Evolutionary conservation across 2,113 vertebrate genomes (phyloP).

Genomic region (Stercorarius parasiticus): DNA sequence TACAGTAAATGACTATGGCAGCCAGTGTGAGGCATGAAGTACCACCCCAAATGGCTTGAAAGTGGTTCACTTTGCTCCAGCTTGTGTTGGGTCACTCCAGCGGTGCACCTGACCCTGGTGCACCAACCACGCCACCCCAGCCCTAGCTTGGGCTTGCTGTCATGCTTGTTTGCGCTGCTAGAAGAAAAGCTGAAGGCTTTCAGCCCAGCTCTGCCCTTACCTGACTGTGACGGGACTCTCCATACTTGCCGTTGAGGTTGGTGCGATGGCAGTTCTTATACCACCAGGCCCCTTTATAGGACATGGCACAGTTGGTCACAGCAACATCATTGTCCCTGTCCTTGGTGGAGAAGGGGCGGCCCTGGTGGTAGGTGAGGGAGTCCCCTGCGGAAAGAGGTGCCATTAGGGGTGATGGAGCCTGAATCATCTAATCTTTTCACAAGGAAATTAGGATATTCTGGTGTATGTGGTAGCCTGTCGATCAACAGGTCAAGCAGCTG

Average conservation of each 20-base stretch:
- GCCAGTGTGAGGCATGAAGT: background rate
- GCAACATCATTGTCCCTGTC: conserved; percentile 97
- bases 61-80: background rate
- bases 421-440: background rate
- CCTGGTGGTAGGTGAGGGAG: conserved; percentile 96
- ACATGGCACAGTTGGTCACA: conserved; percentile 96
- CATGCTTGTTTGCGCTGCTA: accelerated
- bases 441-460: background rate
- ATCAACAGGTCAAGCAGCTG: background rate
- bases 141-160: background rate
- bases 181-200: background rate
- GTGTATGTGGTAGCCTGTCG: background rate
- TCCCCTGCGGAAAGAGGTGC: conserved; percentile 80
- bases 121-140: accelerated
- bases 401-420: background rate
- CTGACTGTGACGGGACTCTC: conserved; percentile 97
- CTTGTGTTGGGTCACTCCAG: background rate
- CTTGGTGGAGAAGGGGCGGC: conserved; percentile 97
- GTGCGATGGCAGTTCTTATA: conserved; percentile 99
- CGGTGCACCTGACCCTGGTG: background rate
- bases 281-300: conserved; percentile 99
- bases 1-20: background rate
- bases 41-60: background rate
- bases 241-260: conserved; percentile 98
- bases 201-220: conserved; percentile 60